phyloP scores from a whole-genome alignment of 2,888 invertebrate genomes.

The Drosophila sordidapex region DNA sequence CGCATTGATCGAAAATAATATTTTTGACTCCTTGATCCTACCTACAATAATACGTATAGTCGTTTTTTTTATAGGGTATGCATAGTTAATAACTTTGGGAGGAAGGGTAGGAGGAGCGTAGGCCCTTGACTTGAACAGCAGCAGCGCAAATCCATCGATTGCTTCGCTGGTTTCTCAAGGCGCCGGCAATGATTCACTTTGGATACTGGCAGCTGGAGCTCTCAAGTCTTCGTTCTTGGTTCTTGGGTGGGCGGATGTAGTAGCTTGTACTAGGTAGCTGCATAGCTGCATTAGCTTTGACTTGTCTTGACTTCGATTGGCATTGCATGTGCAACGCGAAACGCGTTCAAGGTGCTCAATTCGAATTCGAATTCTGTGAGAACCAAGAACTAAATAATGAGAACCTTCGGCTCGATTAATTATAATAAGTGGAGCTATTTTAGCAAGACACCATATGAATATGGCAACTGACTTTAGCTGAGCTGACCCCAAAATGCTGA shows the following conservation, averaged over 20 bases:
- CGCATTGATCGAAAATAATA: background rate
- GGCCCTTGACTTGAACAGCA: conserved; percentile 44
- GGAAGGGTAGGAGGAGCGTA: conserved; percentile 37
- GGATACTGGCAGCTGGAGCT: conserved; percentile 47
- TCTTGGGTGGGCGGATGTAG: conserved; percentile 24
- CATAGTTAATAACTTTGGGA: conserved; percentile 44
- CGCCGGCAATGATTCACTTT: conserved; percentile 44
- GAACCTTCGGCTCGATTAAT: conserved; percentile 47
- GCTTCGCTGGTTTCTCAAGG: conserved; percentile 59
- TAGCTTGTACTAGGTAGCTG: conserved; percentile 34
- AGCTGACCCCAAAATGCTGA: conserved; percentile 29
- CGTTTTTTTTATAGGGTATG: conserved; percentile 1
- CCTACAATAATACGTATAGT: background rate
- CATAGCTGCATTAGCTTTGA: conserved; percentile 15
- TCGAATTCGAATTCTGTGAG: conserved; percentile 33
- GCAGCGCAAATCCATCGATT: conserved; percentile 41
- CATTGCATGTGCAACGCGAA: conserved; percentile 57
- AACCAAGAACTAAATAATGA: conserved; percentile 19
- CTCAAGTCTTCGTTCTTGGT: conserved; percentile 6
- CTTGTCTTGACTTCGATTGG: conserved; percentile 46
- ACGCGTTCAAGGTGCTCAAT: conserved; percentile 47
- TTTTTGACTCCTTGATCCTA: background rate
- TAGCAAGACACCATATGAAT: conserved; percentile 39
- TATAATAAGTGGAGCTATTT: conserved; percentile 42
- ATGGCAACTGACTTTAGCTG: conserved; percentile 19